Conservation (phyloP, 2,888 invertebrate species). For the Synergus itoensis region DNA sequence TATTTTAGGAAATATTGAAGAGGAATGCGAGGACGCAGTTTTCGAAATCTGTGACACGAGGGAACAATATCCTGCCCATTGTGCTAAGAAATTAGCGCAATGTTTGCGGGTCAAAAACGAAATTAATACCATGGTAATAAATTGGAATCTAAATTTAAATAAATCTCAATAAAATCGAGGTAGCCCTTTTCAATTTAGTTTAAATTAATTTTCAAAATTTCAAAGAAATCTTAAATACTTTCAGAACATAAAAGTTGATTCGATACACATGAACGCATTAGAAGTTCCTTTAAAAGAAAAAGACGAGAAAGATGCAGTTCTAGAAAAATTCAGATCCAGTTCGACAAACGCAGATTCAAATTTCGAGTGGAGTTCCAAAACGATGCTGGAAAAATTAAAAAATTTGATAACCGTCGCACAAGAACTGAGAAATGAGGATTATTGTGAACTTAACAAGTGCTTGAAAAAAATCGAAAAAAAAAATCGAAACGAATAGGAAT, state of each 20-base stretch:
- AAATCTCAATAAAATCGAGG: not conserved
- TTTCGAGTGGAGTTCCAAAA: slow-evolving; percentile 49
- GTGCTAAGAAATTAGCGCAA: slow-evolving; percentile 64
- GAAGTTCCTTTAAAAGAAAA: not conserved
- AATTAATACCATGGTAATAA: slow-evolving; percentile 56
- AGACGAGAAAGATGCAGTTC: not conserved
- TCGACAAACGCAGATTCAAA: not conserved
- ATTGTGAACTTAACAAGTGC: slow-evolving; percentile 55
- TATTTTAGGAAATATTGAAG: slow-evolving; percentile 60
- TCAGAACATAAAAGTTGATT: slow-evolving; percentile 14
- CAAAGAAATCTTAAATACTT: not conserved
- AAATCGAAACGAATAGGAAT: not conserved
- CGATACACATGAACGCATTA: not conserved
- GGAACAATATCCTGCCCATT: slow-evolving; percentile 65
- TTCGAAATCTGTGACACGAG: slow-evolving; percentile 68
- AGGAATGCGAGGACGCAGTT: slow-evolving; percentile 68
- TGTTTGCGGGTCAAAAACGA: slow-evolving; percentile 59
- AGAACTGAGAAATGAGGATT: slow-evolving; percentile 62
- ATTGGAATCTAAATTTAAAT: slow-evolving; percentile 50
- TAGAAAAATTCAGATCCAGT: not conserved
- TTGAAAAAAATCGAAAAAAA: slow-evolving; percentile 47
- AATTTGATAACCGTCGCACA: slow-evolving; percentile 62
- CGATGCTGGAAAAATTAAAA: slow-evolving; percentile 59
- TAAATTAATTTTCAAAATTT: slow-evolving; percentile 8
- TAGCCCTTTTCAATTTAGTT: slow-evolving; percentile 23